phyloP scores from a whole-genome alignment of 2,888 invertebrate species.

The Lithophane socia region DNA sequence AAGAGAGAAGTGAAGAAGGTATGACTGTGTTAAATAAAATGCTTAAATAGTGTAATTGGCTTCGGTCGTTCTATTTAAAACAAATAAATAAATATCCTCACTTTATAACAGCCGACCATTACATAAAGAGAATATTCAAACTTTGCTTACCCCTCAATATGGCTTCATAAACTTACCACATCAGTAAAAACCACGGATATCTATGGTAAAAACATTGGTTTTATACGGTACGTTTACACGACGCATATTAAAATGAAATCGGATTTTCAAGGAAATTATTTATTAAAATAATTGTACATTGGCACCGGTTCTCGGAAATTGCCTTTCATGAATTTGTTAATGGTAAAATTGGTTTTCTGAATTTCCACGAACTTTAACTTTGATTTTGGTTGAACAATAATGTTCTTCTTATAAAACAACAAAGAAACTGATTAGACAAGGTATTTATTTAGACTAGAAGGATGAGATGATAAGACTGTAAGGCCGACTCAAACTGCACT shows the following conservation, averaged over 20 bases:
- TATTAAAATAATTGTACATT: slow-evolving; percentile 16
- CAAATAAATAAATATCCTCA: neutral
- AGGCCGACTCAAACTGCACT: neutral
- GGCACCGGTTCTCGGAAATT: slow-evolving; percentile 16
- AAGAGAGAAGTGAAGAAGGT: too few species aligned
- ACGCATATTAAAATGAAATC: neutral
- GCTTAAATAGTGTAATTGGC: too few species aligned
- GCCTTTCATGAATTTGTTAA: slow-evolving; percentile 21
- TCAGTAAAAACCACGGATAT: neutral
- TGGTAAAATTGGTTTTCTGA: slow-evolving; percentile 25
- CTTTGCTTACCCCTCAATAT: neutral
- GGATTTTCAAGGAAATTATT: slow-evolving; percentile 12
- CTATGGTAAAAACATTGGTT: slow-evolving; percentile 5
- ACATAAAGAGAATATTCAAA: slow-evolving; percentile 18
- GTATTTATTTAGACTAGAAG: neutral
- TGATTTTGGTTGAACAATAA: slow-evolving; percentile 4
- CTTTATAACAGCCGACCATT: neutral
- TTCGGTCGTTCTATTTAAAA: neutral
- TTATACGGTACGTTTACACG: neutral
- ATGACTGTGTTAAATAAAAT: too few species aligned
- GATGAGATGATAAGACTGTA: neutral
- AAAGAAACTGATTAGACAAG: neutral
- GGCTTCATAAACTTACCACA: slow-evolving; percentile 1
- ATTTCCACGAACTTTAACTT: slow-evolving; percentile 10
- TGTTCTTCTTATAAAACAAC: neutral